Evolutionary conservation across 2,888 invertebrate species (phyloP), one percentile per base, ranked within the genome.

Genomic region (Torymus auratus): DNA sequence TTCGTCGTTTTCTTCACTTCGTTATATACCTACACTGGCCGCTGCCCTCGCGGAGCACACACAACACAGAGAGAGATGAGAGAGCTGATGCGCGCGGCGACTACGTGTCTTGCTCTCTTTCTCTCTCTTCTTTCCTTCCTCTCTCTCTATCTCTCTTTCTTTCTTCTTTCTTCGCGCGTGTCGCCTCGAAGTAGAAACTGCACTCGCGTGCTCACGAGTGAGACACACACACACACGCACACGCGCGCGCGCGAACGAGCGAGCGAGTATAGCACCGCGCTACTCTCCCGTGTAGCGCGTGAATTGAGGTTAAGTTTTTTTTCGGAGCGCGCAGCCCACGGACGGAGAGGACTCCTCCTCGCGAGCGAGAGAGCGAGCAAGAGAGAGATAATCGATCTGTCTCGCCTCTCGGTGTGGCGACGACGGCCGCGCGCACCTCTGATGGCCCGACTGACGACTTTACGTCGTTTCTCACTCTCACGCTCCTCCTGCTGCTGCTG

Each of bases 291-390:
- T 13, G 10, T n/a, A 17, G 17, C 20, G 20, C 41, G 41, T 41
- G 71, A 65, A 71, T 71, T 78, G 78, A 78, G 78, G 78, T 78
- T 78, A 78, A 78, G 71, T 78, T 71, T 64, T 64, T 74, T 67
- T 74, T 11, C 50, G 17, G 41, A 41, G 41, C 41, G 7, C 41
- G 7, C 41, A 41, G 41, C 41, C 62, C 65, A 2, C 41, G 41
- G 41, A 41, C 41, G 41, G 41, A 41, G 41, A 41, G 7, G 41
- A 41, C 41, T 41, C 41, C 41, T 41, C 28, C 28, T 28, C 28
- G 28, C 28, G 28, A 28, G 41, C 41, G 41, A 41, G 41, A 5
- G 5, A 41, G 41, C 41, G 7, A 41, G 41, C 41, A 7, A 5
- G 41, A 41, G 41, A 41, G 41, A 41, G 41, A 41, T 41, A 41